These are phyloP conservation scores for Capitulum mitella DNA, from an alignment of 2,888 invertebrate genomes.

Conservation along the genomic window DNA sequence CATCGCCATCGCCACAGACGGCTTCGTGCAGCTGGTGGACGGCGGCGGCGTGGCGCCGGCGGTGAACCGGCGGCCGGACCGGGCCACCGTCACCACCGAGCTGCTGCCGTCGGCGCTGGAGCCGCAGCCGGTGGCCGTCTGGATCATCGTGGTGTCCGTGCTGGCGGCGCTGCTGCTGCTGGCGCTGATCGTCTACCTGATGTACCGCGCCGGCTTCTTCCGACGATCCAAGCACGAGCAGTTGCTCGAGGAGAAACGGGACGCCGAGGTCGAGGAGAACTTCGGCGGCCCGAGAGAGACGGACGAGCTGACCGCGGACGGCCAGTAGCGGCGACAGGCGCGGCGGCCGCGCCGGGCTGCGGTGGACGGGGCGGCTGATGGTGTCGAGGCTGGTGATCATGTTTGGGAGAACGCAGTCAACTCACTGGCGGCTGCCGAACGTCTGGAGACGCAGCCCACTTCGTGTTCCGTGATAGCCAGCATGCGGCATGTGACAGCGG, in stretches of 20 bases:
- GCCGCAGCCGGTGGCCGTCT: background rate
- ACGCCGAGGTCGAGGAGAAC: background rate
- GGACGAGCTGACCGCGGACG: too few relatives aligned
- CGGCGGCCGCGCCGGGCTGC: too few relatives aligned
- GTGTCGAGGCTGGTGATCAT: too few relatives aligned
- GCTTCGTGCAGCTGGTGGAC: background rate
- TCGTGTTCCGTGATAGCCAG: too few relatives aligned
- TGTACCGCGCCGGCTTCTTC: constrained; percentile 13
- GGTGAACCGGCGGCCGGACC: constrained; percentile 11
- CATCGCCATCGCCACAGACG: background rate
- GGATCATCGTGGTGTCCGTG: constrained; percentile 5
- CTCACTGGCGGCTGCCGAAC: too few relatives aligned
- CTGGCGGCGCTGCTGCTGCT: background rate
- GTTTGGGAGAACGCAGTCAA: too few relatives aligned
- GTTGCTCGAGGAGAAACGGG: background rate
- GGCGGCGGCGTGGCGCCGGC: background rate
- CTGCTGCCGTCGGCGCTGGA: constrained; percentile 11
- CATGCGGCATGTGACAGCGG: too few relatives aligned
- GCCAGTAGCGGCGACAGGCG: too few relatives aligned
- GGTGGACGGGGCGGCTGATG: too few relatives aligned
- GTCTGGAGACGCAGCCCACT: too few relatives aligned
- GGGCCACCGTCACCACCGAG: background rate
- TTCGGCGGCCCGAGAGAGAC: too few relatives aligned
- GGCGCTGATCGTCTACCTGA: background rate
- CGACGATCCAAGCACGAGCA: background rate